Evolutionary conservation across 2,797 vertebrate species (phyloP), one percentile per base, ranked within the genome.

Genomic region (Geotrypetes seraphini): DNA sequence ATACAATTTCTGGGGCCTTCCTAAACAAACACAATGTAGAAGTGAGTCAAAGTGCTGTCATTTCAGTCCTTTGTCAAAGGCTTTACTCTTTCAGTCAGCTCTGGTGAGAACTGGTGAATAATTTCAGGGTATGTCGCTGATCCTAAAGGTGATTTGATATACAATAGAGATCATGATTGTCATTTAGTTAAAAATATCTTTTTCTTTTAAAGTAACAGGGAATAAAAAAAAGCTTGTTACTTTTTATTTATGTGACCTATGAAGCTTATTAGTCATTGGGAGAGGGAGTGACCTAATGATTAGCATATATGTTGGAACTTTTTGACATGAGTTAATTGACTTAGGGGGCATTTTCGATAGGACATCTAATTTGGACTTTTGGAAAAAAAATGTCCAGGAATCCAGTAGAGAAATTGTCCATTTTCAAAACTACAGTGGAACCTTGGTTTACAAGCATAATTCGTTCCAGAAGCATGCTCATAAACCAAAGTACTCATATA

Each of bases 1-100:
- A 97, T 96, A 96, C 91, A 95, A 97, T 97, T 96, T 97, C 92
- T 90, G 67, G 88, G 87, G 86, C 90, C 88, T 94, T 96, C 92
- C 91, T 94, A 96, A 96, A 96, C 94, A 98, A 98, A 97, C 91
- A 86, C 73, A 96, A 89, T 89, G 92, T 88, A 91, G 83, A 82
- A 89, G 85, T 82, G 81, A 87, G 80, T 80, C 78, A 78, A 86
- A 84, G 75, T 67, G 75, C 78, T 84, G 75, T 82, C 81, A 78
- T 79, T 73, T 78, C 71, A 76, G 76, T 39, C 83, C 63, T 82
- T 81, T 85, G 78, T 85, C 73, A 74, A 55, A 63, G 52, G 64
- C 71, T 82, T 75, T 81, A 63, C 67, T 75, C 71, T 70, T 57
- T 62, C 78, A 72, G 73, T 71, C 66, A 66, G 71, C 61, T 53